phyloP scores from a whole-genome alignment of 1,140 invertebrate genomes.

The Philotrypesis tridentata region DNA sequence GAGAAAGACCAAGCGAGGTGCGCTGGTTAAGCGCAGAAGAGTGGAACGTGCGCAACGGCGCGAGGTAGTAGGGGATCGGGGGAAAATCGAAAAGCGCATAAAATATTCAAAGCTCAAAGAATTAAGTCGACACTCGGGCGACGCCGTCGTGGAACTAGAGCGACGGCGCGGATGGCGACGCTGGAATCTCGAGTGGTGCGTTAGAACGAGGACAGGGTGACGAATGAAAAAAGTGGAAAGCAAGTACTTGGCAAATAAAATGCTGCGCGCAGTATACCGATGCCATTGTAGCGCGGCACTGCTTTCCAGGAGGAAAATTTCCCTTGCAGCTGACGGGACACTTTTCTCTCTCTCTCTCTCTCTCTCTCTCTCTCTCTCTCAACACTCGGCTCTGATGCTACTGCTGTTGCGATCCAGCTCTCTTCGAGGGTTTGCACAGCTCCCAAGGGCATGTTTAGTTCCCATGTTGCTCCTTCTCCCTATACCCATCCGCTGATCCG shows the following conservation, averaged over 20 bases:
- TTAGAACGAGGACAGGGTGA: not conserved
- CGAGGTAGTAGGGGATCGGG: not conserved
- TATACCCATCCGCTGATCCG: not conserved
- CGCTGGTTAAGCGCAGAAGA: not conserved
- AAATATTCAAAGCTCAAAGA: constrained; percentile 41
- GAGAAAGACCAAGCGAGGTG: not conserved
- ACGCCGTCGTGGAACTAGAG: not conserved
- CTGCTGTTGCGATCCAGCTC: not conserved
- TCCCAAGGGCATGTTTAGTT: constrained; percentile 35
- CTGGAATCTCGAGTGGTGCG: not conserved
- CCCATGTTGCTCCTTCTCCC: not conserved
- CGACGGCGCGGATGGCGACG: not conserved
- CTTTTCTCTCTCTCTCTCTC: constrained; percentile 12
- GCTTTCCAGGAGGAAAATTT: constrained; percentile 20
- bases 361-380: constrained; percentile 4
- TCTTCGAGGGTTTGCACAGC: not conserved
- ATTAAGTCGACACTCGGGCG: constrained; percentile 44
- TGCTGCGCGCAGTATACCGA: not conserved
- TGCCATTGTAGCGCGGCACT: not conserved
- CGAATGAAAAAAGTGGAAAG: constrained; percentile 19
- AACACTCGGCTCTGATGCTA: not conserved
- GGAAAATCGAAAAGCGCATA: constrained; percentile 42
- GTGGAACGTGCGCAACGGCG: not conserved
- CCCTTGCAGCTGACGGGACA: constrained; percentile 29
- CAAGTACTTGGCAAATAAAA: constrained; percentile 42